Evolutionary conservation across 2,888 invertebrate species (phyloP).

Genomic region (Metopia argyrocephala): DNA sequence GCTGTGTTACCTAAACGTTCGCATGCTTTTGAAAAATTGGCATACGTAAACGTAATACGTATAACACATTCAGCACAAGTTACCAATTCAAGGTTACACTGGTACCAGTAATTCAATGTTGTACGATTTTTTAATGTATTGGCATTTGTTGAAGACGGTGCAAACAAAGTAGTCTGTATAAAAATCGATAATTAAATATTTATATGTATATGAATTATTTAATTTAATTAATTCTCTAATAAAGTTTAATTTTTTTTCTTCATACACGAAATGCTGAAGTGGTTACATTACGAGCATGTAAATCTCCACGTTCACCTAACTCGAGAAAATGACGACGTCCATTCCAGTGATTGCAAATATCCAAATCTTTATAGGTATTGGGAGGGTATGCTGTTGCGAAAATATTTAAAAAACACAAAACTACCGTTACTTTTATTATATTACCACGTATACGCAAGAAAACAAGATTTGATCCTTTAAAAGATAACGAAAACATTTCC

Average conservation of each 20-base stretch:
- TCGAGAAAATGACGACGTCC: constrained; percentile 78
- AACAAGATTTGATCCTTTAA: constrained; percentile 38
- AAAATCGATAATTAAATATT: constrained; percentile 21
- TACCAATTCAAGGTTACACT: constrained; percentile 83
- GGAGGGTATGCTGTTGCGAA: constrained; percentile 70
- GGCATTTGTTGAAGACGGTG: constrained; percentile 66
- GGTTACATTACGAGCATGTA: constrained; percentile 77
- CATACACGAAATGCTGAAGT: constrained; percentile 76
- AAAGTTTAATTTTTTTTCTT: constrained; percentile 31
- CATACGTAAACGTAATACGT: constrained; percentile 75
- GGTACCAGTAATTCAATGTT: constrained; percentile 78
- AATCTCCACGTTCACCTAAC: constrained; percentile 77
- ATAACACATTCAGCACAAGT: constrained; percentile 85
- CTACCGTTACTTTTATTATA: constrained; percentile 37
- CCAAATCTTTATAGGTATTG: constrained; percentile 75
- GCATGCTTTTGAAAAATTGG: constrained; percentile 77
- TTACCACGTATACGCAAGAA: constrained; percentile 22
- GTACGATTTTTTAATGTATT: constrained; percentile 70
- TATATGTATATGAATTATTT: neutral
- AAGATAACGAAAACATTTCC: constrained; percentile 47
- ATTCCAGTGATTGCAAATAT: constrained; percentile 78
- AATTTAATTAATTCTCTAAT: constrained; percentile 11
- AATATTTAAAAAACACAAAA: constrained; percentile 45
- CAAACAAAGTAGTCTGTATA: constrained; percentile 70
- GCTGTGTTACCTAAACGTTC: constrained; percentile 71